Conservation (phyloP, 2,113 vertebrate species). For the Rousettus leschenaultii region DNA sequence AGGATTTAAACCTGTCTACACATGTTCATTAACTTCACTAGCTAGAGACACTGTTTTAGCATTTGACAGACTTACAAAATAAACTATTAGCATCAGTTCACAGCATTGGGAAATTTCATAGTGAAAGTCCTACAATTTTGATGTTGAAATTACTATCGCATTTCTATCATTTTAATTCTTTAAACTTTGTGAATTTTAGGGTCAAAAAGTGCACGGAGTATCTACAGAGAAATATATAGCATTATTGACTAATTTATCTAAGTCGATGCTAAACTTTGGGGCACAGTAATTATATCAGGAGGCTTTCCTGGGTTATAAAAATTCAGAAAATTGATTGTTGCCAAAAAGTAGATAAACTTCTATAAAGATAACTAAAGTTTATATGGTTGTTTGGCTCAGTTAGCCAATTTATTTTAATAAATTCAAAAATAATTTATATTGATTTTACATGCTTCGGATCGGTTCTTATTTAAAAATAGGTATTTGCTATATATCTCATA, state of each 20-base stretch:
- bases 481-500: background rate
- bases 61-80: constrained; percentile 23
- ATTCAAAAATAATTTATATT: background rate
- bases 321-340: constrained; percentile 33
- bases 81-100: constrained; percentile 33
- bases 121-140: constrained; percentile 21
- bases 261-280: constrained; percentile 50
- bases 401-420: background rate
- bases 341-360: constrained; percentile 23
- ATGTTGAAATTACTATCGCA: constrained; percentile 22
- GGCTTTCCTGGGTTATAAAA: background rate
- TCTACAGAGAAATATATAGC: constrained; percentile 21
- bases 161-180: constrained; percentile 35
- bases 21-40: constrained; percentile 56
- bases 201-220: background rate
- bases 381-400: constrained; percentile 16
- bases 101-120: background rate
- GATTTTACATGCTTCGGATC: background rate
- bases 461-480: constrained; percentile 31
- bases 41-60: constrained; percentile 14
- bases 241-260: constrained; percentile 13
- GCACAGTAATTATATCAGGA: background rate
- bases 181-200: constrained; percentile 26
- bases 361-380: background rate
- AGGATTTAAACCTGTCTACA: constrained; percentile 59